Evolutionary conservation across 1,140 invertebrate genomes (phyloP), one percentile per base, ranked within the genome.

Genomic region (Pectinophora gossypiella): DNA sequence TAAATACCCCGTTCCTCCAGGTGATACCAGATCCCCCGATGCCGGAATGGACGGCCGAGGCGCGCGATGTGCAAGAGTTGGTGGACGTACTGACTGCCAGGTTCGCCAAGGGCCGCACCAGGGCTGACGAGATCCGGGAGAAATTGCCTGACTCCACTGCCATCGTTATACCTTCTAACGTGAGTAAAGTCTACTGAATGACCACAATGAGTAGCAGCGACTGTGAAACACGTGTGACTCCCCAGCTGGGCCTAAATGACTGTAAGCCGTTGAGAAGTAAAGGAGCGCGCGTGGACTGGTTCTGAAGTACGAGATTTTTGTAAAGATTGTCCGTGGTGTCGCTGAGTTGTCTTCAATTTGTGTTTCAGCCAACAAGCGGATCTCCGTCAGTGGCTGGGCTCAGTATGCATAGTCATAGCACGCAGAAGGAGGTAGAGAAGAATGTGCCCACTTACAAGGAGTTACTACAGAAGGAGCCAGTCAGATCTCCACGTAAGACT

Each of bases 21-120:
- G 61, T 84, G 10, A 62, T 81, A 0, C 59, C 61, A 12, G 80
- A 84, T 4, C 77, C 83, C 0, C 10, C 56, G 1, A 65, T 88
- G 45, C 83, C 87, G 0, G 85, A 88, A 40, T 88, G 85, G 87
- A 84, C 80, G 9, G 80, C 87, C 4, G 80, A 88, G 35, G 68
- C 75, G 0, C 61, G 72, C 0, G 82, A 89, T 36, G 56, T 86
- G 1, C 54, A 78, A 2, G 76, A 87, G 48, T 66, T 87, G 15
- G 55, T 85, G 1, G 40, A 70, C 18, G 68, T 88, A 16, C 66
- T 91, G 1, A 65, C 77, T 0, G 65, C 71, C 1, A 82, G 88
- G 16, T 83, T 85, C n/a, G 71, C 74, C 16, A 59, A 57, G 2
- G 72, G 82, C 0, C 62, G 77, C 2, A 60, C 66, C 1, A 50